phyloP scores from a whole-genome alignment of 2,888 invertebrate species.

The Pilophorus perplexus region DNA sequence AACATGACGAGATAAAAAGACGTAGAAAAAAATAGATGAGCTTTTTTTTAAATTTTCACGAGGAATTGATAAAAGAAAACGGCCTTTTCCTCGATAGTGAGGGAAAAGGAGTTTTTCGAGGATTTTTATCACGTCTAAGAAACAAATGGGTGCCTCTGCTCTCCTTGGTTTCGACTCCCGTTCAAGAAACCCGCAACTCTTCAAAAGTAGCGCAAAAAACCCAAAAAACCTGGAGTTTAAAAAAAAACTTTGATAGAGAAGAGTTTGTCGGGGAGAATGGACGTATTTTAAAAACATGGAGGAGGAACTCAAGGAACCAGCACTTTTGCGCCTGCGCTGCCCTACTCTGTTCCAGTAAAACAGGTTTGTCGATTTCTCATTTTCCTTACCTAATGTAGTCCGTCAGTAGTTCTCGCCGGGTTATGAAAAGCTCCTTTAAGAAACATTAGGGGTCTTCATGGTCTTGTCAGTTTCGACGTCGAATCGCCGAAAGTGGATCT shows the following conservation, averaged over 20 bases:
- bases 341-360: conserved; percentile 27
- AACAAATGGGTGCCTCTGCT: conserved; percentile 42
- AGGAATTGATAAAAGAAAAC: too few species aligned
- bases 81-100: too few species aligned
- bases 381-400: not conserved
- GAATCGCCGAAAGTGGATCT: too few species aligned
- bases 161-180: conserved; percentile 37
- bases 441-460: too few species aligned
- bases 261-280: conserved; percentile 23
- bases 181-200: conserved; percentile 27
- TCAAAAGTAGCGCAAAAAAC: not conserved
- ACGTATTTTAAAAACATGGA: conserved; percentile 22
- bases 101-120: too few species aligned
- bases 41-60: too few species aligned
- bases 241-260: conserved; percentile 10
- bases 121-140: conserved; percentile 35
- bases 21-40: too few species aligned
- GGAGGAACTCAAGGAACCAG: conserved; percentile 31
- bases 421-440: not conserved
- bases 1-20: conserved; percentile 37
- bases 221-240: not conserved
- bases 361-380: conserved; percentile 33
- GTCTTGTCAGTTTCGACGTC: too few species aligned
- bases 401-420: not conserved
- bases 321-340: conserved; percentile 32